Base-by-base conservation (phyloP, 2,888 invertebrate species). In the Trachelus stipa region DNA sequence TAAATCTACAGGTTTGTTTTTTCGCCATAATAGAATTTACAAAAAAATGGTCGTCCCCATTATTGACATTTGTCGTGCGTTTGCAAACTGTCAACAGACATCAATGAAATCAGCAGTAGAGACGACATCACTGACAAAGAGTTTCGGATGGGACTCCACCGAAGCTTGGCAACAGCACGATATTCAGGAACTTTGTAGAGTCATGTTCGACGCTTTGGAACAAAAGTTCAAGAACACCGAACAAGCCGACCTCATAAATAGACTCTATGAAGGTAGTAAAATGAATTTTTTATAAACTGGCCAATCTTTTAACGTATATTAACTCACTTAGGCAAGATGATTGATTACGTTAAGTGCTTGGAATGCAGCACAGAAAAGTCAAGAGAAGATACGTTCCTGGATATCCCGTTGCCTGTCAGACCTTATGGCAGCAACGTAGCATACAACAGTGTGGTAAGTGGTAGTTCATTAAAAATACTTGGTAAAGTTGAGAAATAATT, bases 141-240 rank as follows among this genome's bases (percentile, higher is more conserved):
- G 97, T 89, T 98, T 98, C 91, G 97, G 97, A 35, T 98, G 98
- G 98, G 96, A 96, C 88, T 95, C 96, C 69, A 95, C 95, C 79
- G 96, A 97, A 91, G 97, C 97, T 0, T 97, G 97, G 96, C 97
- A 97, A 86, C 98, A 98, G 88, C 98, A 98, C 88, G 98, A 98
- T 89, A 97, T 98, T 76, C 97, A 98, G 90, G 97, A 98, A 90
- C 92, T 98, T 77, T 97, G 96, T 88, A 93, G 97, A 73, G 96
- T 97, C 12, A 97, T 98, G 96, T 97, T 98, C 90, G 97, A 98
- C 90, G 97, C 97, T 0, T 91, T 98, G 73, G 97, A 97, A 89
- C 95, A 95, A 84, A 96, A 95, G 86, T 97, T 97, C 91, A 95
- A 95, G 90, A 95, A 96, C 84, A 96, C 97, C 1, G 94, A 95